Evolutionary conservation across 1,140 invertebrate species (phyloP).

Genomic region (Nebria ingens): DNA sequence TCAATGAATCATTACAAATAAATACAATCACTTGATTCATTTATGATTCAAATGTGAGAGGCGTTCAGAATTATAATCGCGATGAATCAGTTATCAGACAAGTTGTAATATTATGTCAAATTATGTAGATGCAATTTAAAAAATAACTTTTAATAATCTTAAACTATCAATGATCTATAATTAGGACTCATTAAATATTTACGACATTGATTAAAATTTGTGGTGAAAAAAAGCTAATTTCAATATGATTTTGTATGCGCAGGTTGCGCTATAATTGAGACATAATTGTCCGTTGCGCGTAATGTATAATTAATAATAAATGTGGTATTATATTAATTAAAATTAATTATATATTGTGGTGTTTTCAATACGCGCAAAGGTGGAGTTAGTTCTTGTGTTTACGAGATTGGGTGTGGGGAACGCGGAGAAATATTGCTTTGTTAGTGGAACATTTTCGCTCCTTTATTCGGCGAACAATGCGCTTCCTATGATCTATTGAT

Average conservation of each 20-base stretch:
- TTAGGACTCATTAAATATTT: not conserved
- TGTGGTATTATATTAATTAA: constrained; percentile 1
- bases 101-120: too few species aligned
- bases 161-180: not conserved
- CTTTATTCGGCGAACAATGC: not conserved
- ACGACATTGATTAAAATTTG: not conserved
- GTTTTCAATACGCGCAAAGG: not conserved
- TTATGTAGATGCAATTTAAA: too few species aligned
- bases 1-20: too few species aligned
- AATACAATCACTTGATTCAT: too few species aligned
- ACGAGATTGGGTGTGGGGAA: too few species aligned
- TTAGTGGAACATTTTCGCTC: not conserved
- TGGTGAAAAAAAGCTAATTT: not conserved
- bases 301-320: not conserved
- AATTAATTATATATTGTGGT: not conserved
- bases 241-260: not conserved
- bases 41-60: too few species aligned
- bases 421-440: not conserved
- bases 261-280: not conserved
- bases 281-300: not conserved
- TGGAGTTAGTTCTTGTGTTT: too few species aligned
- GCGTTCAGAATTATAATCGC: too few species aligned
- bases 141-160: too few species aligned
- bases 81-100: too few species aligned
- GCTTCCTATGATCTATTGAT: not conserved